A percentile compares a stretch with the other conserved stretches of the same genome.
Evolutionary conservation across 1,140 invertebrate species (phyloP).

Genomic region (Arctopsyche grandis): DNA sequence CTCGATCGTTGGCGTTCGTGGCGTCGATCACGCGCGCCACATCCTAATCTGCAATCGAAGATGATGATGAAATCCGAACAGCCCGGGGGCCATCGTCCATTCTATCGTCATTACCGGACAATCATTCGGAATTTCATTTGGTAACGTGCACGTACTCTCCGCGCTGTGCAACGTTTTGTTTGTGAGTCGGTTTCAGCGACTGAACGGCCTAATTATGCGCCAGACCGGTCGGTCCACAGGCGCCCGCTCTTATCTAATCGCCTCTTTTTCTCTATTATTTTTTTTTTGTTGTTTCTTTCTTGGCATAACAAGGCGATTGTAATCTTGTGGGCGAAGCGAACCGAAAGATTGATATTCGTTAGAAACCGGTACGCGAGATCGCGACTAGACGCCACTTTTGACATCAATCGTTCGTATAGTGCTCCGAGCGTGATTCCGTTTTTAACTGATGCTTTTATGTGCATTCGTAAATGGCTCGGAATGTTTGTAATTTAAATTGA

Average conservation of each 20-base stretch:
- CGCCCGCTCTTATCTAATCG: slow-evolving; percentile 36
- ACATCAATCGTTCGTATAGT: background rate
- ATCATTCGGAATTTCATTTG: background rate
- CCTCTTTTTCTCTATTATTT: background rate
- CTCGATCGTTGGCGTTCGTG: background rate
- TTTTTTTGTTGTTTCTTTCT: background rate
- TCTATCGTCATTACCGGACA: background rate
- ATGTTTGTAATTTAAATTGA: too few relatives aligned
- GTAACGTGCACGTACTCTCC: too few relatives aligned
- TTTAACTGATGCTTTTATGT: too few relatives aligned
- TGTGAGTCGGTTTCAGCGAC: background rate
- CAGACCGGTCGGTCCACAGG: slow-evolving; percentile 14
- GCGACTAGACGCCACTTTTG: background rate
- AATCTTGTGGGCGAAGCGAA: background rate
- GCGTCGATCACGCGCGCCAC: background rate
- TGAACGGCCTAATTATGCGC: slow-evolving; percentile 21
- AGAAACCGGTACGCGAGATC: background rate
- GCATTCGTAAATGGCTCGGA: too few relatives aligned
- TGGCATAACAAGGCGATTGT: background rate
- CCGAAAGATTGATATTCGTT: background rate
- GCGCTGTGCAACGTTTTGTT: background rate
- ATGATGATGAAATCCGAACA: too few relatives aligned
- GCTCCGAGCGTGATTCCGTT: background rate
- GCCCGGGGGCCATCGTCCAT: background rate
- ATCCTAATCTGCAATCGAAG: too few relatives aligned